These are phyloP conservation scores for Anoura caudifer DNA, from an alignment of 2,113 vertebrate genomes.

Conservation along the genomic window DNA sequence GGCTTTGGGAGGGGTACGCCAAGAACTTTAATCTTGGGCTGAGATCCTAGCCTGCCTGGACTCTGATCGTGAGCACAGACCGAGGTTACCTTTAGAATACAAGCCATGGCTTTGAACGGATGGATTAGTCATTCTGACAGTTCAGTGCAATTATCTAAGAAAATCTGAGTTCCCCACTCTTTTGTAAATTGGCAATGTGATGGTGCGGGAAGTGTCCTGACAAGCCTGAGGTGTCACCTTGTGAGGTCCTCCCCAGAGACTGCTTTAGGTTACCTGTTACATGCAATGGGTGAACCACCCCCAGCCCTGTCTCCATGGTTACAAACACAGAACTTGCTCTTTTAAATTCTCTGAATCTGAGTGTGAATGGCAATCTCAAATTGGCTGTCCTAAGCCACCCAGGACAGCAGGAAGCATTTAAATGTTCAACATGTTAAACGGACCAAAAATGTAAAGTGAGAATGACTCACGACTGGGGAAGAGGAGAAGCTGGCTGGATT, in stretches of 20 bases:
- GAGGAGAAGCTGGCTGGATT: neutral
- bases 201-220: constrained; percentile 26
- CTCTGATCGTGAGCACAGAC: neutral
- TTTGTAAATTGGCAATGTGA: neutral
- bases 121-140: constrained; percentile 6
- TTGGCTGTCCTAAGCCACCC: neutral
- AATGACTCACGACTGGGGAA: neutral
- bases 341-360: neutral
- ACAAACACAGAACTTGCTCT: constrained; percentile 3
- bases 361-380: neutral
- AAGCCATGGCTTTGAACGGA: neutral
- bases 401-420: neutral
- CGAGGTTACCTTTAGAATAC: neutral
- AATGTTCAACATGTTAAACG: neutral
- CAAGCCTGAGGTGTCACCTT: constrained; percentile 27
- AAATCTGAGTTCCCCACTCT: neutral
- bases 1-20: neutral
- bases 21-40: neutral
- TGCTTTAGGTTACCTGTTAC: neutral
- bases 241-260: constrained; percentile 44
- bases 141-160: constrained; percentile 12
- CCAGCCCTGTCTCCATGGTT: neutral
- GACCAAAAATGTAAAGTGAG: neutral
- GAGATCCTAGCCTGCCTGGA: neutral
- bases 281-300: neutral